phyloP scores from a whole-genome alignment of 2,113 vertebrate species.

The Archilochus colubris region DNA sequence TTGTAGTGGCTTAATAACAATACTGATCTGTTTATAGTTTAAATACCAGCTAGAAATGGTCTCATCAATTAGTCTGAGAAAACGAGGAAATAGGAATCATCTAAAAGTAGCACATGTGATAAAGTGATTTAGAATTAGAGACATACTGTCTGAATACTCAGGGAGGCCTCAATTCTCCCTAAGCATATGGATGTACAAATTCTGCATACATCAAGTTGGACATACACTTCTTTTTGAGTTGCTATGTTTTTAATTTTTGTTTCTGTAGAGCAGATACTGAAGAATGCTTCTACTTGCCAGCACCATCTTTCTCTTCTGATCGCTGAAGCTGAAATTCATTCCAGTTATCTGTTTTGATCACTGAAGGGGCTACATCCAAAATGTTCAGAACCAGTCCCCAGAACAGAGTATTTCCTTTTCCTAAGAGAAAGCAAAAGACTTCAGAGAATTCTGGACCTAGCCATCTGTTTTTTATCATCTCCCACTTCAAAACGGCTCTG shows the following conservation, averaged over 20 bases:
- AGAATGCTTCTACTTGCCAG: neutral
- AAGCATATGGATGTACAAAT: neutral
- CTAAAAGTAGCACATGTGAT: slow-evolving; percentile 27
- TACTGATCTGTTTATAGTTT: neutral
- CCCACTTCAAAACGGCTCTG: slow-evolving; percentile 9
- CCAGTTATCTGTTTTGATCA: neutral
- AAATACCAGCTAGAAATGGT: neutral
- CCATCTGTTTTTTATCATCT: slow-evolving; percentile 26
- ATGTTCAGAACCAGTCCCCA: neutral
- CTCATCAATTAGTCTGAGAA: neutral
- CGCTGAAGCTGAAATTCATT: neutral
- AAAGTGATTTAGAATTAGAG: slow-evolving; percentile 29
- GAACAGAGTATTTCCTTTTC: neutral
- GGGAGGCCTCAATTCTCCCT: neutral
- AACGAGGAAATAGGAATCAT: neutral
- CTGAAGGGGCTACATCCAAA: neutral
- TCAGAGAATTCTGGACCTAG: neutral
- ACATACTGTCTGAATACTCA: neutral
- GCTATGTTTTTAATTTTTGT: slow-evolving; percentile 1
- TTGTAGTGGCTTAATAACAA: neutral
- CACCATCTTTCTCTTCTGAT: neutral
- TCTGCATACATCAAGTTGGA: neutral
- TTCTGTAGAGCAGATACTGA: neutral
- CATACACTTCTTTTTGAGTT: neutral
- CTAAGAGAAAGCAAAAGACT: slow-evolving; percentile 1